phyloP scores from a whole-genome alignment of 2,113 vertebrate genomes.

The Mellivora capensis region DNA sequence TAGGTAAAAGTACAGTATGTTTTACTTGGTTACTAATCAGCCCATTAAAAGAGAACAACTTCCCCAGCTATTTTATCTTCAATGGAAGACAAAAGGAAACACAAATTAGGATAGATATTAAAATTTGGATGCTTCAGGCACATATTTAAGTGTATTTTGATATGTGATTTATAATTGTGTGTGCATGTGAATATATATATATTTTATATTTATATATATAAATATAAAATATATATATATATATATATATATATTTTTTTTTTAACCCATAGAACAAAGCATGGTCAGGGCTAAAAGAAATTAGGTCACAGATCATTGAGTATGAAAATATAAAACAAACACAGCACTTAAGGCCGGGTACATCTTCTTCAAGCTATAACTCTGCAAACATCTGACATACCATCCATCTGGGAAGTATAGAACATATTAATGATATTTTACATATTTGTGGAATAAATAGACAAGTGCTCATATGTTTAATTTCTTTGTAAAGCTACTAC shows the following conservation, averaged over 20 bases:
- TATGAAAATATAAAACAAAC: slow-evolving; percentile 16
- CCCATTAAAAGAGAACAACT: neutral
- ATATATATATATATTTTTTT: neutral
- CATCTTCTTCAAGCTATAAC: neutral
- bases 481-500: neutral
- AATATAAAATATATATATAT: neutral
- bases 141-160: neutral
- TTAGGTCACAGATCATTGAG: neutral
- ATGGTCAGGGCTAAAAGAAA: neutral
- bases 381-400: neutral
- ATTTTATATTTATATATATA: too few species aligned
- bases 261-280: neutral
- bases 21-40: slow-evolving; percentile 53
- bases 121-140: neutral
- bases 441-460: neutral
- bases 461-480: neutral
- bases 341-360: neutral
- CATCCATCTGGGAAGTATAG: neutral
- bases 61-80: neutral
- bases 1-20: slow-evolving; percentile 25
- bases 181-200: neutral
- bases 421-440: neutral
- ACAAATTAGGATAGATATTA: neutral
- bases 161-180: neutral
- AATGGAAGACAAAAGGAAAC: slow-evolving; percentile 22